Base-by-base conservation (phyloP, 1,140 invertebrate genomes). In the Subanguina moxae region DNA sequence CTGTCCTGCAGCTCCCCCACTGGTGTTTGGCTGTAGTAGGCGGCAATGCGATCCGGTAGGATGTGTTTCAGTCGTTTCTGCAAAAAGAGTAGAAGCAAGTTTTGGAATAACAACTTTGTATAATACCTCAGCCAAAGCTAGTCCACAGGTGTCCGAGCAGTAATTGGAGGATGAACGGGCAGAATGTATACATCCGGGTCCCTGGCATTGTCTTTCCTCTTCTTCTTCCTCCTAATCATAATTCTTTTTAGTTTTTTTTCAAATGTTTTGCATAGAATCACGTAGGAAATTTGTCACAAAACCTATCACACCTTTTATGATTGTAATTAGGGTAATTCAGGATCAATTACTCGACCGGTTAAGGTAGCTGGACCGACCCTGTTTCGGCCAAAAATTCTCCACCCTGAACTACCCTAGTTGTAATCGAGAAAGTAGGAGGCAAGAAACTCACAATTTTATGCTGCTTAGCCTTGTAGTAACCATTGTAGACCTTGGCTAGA, bases 71-170 rank as follows among this genome's bases (percentile, higher is more conserved):
- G 27, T 65, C 63, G 11, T 9, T 1, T 27, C 38, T 68, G 13
- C 19, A 75, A 57, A 23, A 27, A 15, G 17, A 63, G 65, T 5
- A 74, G 71, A 58, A 13, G 23, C 30, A 58, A 58, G 11, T 13
- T 58, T 21, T 58, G 57, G 11, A 25, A 25, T 11, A 42, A 32
- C 30, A 11, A 38, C 32, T 21, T 64, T 57, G 8, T 52, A 8
- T 15, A 3, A 52, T 13, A 79, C 61, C 28, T 68, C 91, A 0
- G 94, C 94, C 1, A 97, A 84, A 80, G 90, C 90, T 72, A 94
- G 87, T 0, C 95, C 95, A 84, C 95, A 98, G 65, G 90, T 88
- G 74, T 94, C 89, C 13, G 90, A 92, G 82, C 95, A 98, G 80
- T 97, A 98, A 85, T 97, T 97, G 58, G 92, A 94, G 15, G 89